Evolutionary conservation across 2,888 invertebrate species (phyloP), one percentile per base, ranked within the genome.

Genomic region (Pandemis cinnamomeana): DNA sequence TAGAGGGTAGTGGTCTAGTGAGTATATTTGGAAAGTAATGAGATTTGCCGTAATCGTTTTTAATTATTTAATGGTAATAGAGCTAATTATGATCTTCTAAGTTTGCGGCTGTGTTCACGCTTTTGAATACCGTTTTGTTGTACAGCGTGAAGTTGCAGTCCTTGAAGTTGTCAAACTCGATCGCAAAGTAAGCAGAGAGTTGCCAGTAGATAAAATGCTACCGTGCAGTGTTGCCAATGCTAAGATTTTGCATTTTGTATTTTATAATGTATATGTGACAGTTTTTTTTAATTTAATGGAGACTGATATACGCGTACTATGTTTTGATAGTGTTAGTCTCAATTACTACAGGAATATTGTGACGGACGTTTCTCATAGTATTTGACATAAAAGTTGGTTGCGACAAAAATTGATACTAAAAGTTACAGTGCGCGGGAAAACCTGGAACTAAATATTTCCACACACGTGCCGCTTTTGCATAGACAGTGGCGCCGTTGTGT

Each of bases 171-270:
- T 44, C 11, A 60, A 60, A 64, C 69, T 64, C 60, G 44, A 63
- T 69, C 27, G 44, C 69, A 70, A 64, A 66, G 53, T 46, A 61
- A 89, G 85, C 82, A 72, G n/a, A 77, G 82, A 82, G 75, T 77
- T 78, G 85, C 83, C 78, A 80, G 89, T 91, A 92, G 90, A 88
- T 83, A 46, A 41, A 77, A 85, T 79, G 89, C 91, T 91, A 91
- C 88, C 81, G 83, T 48, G 82, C 85, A 79, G 83, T 84, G 86
- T 88, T 87, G 86, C 86, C 81, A 88, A 80, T 77, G 86, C 84
- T 89, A 89, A 89, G 89, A 86, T 83, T 89, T 82, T 68, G 64
- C 11, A 72, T 62, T 75, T 78, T 79, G 71, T 75, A 74, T 78
- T 79, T 78, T 68, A 73, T 77, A 77, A 74, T 69, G 77, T 76